phyloP scores from a whole-genome alignment of 2,888 invertebrate species.

The Cloeon dipterum region DNA sequence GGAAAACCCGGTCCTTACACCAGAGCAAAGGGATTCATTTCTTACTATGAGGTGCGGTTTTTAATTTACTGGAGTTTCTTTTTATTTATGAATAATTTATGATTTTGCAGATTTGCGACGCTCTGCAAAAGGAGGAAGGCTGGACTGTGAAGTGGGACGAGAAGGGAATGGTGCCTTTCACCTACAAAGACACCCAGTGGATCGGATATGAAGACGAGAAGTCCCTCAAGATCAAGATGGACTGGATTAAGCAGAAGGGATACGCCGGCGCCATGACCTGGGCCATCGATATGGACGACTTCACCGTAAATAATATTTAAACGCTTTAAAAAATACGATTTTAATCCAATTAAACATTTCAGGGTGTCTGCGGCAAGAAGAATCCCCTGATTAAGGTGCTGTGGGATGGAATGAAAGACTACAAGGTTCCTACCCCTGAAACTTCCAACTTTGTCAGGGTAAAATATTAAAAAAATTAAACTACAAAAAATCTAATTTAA shows the following conservation, averaged over 20 bases:
- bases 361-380: conserved; percentile 53
- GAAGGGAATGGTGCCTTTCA: conserved; percentile 59
- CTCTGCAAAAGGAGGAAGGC: conserved; percentile 37
- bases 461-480: not conserved
- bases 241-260: conserved; percentile 61
- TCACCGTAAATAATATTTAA: conserved; percentile 17
- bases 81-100: not conserved
- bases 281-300: conserved; percentile 87
- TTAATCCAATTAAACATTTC: no score
- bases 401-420: conserved; percentile 41
- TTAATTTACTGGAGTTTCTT: not conserved
- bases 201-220: conserved; percentile 67
- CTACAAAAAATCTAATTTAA: no score
- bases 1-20: conserved; percentile 69
- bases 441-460: conserved; percentile 41
- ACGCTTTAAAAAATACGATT: not conserved
- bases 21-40: conserved; percentile 64
- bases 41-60: conserved; percentile 52
- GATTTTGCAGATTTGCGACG: conserved; percentile 45
- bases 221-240: conserved; percentile 73
- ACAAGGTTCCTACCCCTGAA: conserved; percentile 40
- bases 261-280: conserved; percentile 79
- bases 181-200: conserved; percentile 56
- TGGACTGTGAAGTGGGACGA: conserved; percentile 77
- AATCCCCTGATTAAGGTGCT: conserved; percentile 54